Base-by-base conservation (phyloP, 2,888 invertebrate genomes). In the Congeria kusceri region DNA sequence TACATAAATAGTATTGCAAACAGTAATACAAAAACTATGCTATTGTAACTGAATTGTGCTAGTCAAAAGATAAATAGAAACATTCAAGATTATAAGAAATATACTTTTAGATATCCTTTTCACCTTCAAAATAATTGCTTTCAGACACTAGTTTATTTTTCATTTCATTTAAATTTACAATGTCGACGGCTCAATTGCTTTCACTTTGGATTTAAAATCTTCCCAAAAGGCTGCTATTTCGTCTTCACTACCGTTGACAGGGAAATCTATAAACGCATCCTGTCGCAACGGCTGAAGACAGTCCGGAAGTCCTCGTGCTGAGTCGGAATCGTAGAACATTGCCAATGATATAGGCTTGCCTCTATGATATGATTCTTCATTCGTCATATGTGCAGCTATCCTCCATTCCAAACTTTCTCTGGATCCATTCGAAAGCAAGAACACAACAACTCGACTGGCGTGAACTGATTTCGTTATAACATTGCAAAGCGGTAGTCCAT, bases 351-450 rank as follows among this genome's bases (percentile, higher is more conserved):
- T 47, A 23, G n/a, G 53, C 4, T 29, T 23, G 3, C 25, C 5
- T 11, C 65, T 0, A 3, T 66, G 7, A 9, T 18, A 9, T 20
- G 29, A n/a, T 23, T 66, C 65, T 20, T 29, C 27, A 7, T 66
- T 49, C 39, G 28, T 20, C 65, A 66, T 66, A 23, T 49, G 32
- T n/a, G 53, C 23, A 18, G 56, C 29, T 23, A 32, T 32, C 27
- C n/a, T 56, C 65, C 27, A 29, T 9, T 23, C 32, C 13, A 29
- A 18, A 27, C 53, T 53, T 0, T 56, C 20, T 18, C 18, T 28
- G 28, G 49, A 66, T 0, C 20, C 56, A 4, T 32, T 25, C 3
- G 53, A 66, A 23, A 66, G 20, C 4, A 66, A 9, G 15, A 64
- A 64, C 11, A 64, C 9, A 18, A 64, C 64, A 0, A 32, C 56